Percentiles rank a stretch among this genome's conserved stretches.
phyloP scores from a whole-genome alignment of 2,888 invertebrate species.

The Mimachlamys varia region DNA sequence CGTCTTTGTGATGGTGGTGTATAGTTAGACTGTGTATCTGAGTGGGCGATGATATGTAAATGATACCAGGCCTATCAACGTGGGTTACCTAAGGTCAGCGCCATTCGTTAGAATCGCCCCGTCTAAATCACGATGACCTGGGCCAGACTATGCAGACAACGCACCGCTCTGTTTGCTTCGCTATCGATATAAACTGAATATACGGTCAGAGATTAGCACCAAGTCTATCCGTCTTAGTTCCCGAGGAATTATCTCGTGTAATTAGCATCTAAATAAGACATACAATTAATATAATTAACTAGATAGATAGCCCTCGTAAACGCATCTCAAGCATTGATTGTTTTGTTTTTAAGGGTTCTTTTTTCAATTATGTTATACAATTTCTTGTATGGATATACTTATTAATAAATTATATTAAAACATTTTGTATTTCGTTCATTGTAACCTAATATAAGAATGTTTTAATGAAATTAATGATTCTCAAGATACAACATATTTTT shows the following conservation, averaged over 20 bases:
- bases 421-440: no score
- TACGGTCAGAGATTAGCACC: background rate
- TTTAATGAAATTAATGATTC: no score
- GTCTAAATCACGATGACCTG: constrained; percentile 9
- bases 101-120: background rate
- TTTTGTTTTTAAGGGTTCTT: no score
- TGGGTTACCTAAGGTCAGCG: background rate
- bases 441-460: no score
- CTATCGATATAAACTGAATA: background rate
- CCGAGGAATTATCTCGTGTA: background rate
- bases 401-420: no score
- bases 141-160: background rate
- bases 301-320: background rate
- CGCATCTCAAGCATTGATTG: background rate
- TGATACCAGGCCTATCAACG: background rate
- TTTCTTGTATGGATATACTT: background rate
- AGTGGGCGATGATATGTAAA: constrained; percentile 24
- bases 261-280: background rate
- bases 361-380: background rate
- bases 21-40: background rate
- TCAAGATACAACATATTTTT: background rate
- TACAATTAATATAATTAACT: background rate
- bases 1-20: constrained; percentile 5
- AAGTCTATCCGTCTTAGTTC: background rate
- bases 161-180: background rate